Evolutionary conservation across 2,113 vertebrate genomes (phyloP), one percentile per base, ranked within the genome.

Genomic region (Pygoscelis adeliae): DNA sequence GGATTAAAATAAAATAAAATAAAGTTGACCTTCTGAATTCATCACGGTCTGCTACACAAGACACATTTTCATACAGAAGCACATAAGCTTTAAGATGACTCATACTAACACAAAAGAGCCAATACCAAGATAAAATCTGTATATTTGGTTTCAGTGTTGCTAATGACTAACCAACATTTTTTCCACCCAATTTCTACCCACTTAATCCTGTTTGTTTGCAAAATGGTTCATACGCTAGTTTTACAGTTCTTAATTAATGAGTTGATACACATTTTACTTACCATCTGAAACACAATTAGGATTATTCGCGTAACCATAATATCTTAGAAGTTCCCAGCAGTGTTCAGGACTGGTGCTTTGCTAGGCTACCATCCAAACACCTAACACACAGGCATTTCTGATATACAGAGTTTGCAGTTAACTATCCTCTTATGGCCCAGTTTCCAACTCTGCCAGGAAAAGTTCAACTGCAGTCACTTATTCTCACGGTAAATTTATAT

Each of bases 1-100:
- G 49, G 83, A 98, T 69, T 83, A 96, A 85, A 94, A 96, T 83
- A 95, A 79, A 91, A 96, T 91, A 52, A 93, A 91, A 73, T 76
- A 50, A 78, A 63, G 29, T 87, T 95, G 80, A 81, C 50, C 63
- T 91, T 52, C 38, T n/a, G n/a, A n/a, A n/a, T n/a, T 58, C 63
- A 80, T 18, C 23, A 80, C 4, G 2, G 25, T 9, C 92, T 42
- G 49, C 56, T 49, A 70, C 42, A 82, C n/a, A 95, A 90, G 27
- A 92, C 38, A 93, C 26, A 59, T 77, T 91, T 89, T 87, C 15
- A 62, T 50, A 85, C 1, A 9, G 58, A 92, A 92, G 44, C n/a
- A 49, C 23, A 62, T 0, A 72, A 79, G 40, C 27, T 73, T 79
- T 63, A 83, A 89, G 36, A 30, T 34, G 30, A 76, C 27, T 91